Base-by-base conservation (phyloP, 53 echinoderm and acorn worm genomes). In the Crossaster papposus region DNA sequence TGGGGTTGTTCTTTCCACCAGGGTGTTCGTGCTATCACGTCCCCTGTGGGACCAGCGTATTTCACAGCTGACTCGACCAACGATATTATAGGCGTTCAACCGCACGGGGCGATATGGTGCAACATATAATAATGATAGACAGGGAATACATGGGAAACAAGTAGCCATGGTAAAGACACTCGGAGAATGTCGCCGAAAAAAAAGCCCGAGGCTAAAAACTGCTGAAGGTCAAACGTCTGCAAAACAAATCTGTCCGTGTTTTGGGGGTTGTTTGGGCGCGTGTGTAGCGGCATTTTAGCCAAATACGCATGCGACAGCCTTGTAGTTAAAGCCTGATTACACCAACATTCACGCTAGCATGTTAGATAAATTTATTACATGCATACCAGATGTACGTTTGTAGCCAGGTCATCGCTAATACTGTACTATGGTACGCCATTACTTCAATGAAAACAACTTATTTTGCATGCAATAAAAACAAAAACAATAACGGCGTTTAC, bases 211-310 rank as follows among this genome's bases (percentile, higher is more conserved):
- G 74, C 33, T 1, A 20, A 36, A 3, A 13, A 73, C 33, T 18
- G 35, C 32, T 12, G 35, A 73, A 73, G 33, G 74, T 73, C 74
- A 73, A 73, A 73, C 74, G 68, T 73, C 33, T 8, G 35, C 74
- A 32, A 18, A 33, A 28, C 12, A 73, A 29, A 70, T 13, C 26
- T 70, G 70, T 70, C 26, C n/a, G n/a, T 28, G 29, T 70, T 8
- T 17, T 20, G n/a, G n/a, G n/a, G n/a, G 3, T 20, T 62, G 23
- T 23, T 62, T 23, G 3, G 23, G 62, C 62, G 62, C 62, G 23
- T 17, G 62, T 62, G 23, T 62, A 62, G 44, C 44, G 44, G 44
- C 44, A 44, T 44, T 44, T 44, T 18, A 58, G 58, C 58, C 15
- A 58, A 20, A 17, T 58, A 17, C 24, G 70, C 7, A 70, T 28